Percentiles rank a stretch among this genome's conserved stretches.
phyloP scores from a whole-genome alignment of 2,888 invertebrate species.

The Ectropis crepuscularia region DNA sequence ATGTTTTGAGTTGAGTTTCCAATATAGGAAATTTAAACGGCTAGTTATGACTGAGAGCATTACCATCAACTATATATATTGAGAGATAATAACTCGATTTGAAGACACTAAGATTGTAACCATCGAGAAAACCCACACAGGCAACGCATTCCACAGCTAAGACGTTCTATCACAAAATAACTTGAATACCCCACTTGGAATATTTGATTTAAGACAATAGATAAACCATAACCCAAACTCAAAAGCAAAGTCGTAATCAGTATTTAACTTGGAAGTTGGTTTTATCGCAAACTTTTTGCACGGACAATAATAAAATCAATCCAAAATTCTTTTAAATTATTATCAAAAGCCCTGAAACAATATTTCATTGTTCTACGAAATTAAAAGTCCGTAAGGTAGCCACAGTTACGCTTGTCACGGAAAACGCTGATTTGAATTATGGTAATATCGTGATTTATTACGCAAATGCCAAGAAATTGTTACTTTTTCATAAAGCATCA shows the following conservation, averaged over 20 bases:
- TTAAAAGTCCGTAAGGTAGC: constrained; percentile 41
- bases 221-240: too few relatives aligned
- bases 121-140: too few relatives aligned
- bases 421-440: constrained; percentile 55
- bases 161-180: too few relatives aligned
- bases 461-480: constrained; percentile 51
- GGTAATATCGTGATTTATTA: constrained; percentile 55
- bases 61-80: too few relatives aligned
- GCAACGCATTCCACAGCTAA: too few relatives aligned
- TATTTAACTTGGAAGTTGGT: background rate
- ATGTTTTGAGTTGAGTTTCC: constrained; percentile 14
- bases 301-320: constrained; percentile 26
- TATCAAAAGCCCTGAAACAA: constrained; percentile 28
- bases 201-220: too few relatives aligned
- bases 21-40: background rate
- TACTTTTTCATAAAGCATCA: constrained; percentile 34
- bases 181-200: too few relatives aligned
- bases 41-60: too few relatives aligned
- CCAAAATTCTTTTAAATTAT: constrained; percentile 6
- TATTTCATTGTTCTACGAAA: constrained; percentile 36
- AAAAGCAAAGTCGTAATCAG: too few relatives aligned
- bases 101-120: too few relatives aligned
- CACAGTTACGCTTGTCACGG: constrained; percentile 40
- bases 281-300: background rate
- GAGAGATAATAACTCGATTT: too few relatives aligned